Evolutionary conservation across 2,888 invertebrate species (phyloP).

Genomic region (Blera fallax): DNA sequence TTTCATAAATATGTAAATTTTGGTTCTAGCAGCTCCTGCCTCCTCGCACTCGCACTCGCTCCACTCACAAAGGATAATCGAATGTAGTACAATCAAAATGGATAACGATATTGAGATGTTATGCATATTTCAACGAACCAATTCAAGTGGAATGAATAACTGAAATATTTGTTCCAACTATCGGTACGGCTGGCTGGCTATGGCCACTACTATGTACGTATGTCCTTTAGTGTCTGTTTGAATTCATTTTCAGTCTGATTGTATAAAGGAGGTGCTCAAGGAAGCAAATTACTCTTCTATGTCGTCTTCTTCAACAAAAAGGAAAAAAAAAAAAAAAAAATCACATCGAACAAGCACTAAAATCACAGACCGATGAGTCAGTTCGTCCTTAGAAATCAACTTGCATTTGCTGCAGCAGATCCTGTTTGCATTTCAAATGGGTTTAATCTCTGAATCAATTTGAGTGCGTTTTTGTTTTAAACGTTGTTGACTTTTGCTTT

Average conservation of each 20-base stretch:
- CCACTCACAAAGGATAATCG: constrained; percentile 65
- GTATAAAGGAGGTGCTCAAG: constrained; percentile 41
- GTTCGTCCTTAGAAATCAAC: constrained; percentile 20
- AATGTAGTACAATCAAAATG: constrained; percentile 69
- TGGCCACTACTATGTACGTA: too few species aligned
- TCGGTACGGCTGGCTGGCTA: not conserved
- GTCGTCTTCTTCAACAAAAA: too few species aligned
- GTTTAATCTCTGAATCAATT: constrained; percentile 57
- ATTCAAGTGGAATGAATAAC: constrained; percentile 62
- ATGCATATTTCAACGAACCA: constrained; percentile 68
- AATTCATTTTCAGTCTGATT: constrained; percentile 53
- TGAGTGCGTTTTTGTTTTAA: constrained; percentile 38
- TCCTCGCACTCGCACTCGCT: not conserved
- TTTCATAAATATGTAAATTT: constrained; percentile 71
- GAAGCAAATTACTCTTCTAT: constrained; percentile 32
- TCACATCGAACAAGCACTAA: constrained; percentile 23
- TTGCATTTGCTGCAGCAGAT: not conserved
- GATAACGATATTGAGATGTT: constrained; percentile 68
- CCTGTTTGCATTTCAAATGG: constrained; percentile 65
- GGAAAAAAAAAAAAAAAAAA: not conserved
- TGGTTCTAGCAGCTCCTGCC: not conserved
- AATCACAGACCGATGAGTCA: constrained; percentile 61
- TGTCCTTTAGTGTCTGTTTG: constrained; percentile 48
- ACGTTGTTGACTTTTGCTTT: constrained; percentile 40
- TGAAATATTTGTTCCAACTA: constrained; percentile 67